phyloP scores from a whole-genome alignment of 2,888 invertebrate species.

The Drosophila neonasuta region DNA sequence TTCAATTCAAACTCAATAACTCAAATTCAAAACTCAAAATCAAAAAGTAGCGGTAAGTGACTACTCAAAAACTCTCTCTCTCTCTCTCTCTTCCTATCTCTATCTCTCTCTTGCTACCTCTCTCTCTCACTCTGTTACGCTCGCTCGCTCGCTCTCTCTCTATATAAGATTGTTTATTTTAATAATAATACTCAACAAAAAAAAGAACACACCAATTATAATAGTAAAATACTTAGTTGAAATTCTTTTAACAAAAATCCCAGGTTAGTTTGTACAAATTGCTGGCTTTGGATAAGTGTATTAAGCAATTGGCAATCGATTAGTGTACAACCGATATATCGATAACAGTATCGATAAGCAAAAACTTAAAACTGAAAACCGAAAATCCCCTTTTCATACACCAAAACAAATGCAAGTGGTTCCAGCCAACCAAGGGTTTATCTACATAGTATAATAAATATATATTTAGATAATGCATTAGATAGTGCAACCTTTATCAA shows the following conservation, averaged over 20 bases:
- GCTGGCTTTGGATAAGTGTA: constrained; percentile 60
- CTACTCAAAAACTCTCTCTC: constrained; percentile 59
- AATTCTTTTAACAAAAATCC: constrained; percentile 43
- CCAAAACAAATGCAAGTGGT: constrained; percentile 59
- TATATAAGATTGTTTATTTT: constrained; percentile 55
- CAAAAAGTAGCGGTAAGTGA: constrained; percentile 69
- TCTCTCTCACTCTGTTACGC: constrained; percentile 41
- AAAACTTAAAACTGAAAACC: constrained; percentile 17
- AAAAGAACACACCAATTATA: constrained; percentile 40
- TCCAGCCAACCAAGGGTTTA: constrained; percentile 67
- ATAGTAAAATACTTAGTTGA: constrained; percentile 32
- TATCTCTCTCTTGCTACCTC: constrained; percentile 37
- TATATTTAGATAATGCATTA: constrained; percentile 43
- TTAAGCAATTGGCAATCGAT: constrained; percentile 60
- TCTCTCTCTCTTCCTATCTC: constrained; percentile 44
- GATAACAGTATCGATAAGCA: constrained; percentile 17
- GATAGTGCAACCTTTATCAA: constrained; percentile 34
- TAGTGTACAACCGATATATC: constrained; percentile 27
- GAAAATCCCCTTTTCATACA: constrained; percentile 29
- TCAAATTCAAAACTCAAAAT: constrained; percentile 49
- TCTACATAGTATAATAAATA: constrained; percentile 6
- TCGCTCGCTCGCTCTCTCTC: constrained; percentile 69
- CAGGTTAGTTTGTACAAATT: constrained; percentile 67
- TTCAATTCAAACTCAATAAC: constrained; percentile 44
- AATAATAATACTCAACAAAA: constrained; percentile 39